Percentiles rank a stretch among this genome's conserved stretches.
These are phyloP conservation scores for Pseudomyrmex cubaensis DNA, from an alignment of 1,140 invertebrate species.

Conservation along the genomic window DNA sequence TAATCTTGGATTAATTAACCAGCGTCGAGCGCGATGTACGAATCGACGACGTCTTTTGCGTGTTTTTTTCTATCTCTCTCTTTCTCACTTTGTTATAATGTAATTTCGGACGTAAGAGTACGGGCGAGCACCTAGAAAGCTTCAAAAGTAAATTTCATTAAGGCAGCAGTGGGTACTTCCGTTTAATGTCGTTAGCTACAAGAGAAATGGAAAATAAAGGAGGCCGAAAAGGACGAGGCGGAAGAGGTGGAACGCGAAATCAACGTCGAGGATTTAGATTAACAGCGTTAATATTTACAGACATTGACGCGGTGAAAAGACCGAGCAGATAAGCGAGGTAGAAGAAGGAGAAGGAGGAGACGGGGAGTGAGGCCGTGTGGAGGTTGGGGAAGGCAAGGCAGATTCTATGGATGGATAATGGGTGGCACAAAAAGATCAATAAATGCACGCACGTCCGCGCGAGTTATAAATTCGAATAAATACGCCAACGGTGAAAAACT, in stretches of 20 bases:
- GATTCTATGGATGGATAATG: conserved; percentile 59
- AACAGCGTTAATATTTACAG: conserved; percentile 65
- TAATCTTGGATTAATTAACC: conserved; percentile 34
- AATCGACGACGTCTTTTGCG: neutral
- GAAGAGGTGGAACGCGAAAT: conserved; percentile 27
- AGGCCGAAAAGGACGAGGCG: conserved; percentile 39
- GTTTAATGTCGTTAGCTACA: conserved; percentile 76
- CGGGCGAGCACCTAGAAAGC: conserved; percentile 73
- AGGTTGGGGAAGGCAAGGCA: conserved; percentile 7
- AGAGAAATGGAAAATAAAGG: conserved; percentile 54
- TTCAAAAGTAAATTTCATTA: conserved; percentile 83
- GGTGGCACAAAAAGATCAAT: conserved; percentile 60
- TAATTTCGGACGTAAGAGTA: conserved; percentile 73
- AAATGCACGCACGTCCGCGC: conserved; percentile 52
- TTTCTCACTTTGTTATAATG: conserved; percentile 63
- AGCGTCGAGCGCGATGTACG: neutral
- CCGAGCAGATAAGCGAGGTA: neutral
- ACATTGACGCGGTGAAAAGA: conserved; percentile 50
- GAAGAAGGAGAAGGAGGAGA: conserved; percentile 46
- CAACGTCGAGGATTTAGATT: conserved; percentile 70
- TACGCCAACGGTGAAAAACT: conserved; percentile 45
- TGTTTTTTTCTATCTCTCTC: neutral
- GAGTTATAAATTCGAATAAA: conserved; percentile 62
- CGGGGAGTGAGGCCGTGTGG: conserved; percentile 4
- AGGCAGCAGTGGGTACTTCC: conserved; percentile 75